A percentile compares a stretch with the other conserved stretches of the same genome.
Evolutionary conservation across 2,888 invertebrate species (phyloP).

Genomic region (Subacronicta megacephala): DNA sequence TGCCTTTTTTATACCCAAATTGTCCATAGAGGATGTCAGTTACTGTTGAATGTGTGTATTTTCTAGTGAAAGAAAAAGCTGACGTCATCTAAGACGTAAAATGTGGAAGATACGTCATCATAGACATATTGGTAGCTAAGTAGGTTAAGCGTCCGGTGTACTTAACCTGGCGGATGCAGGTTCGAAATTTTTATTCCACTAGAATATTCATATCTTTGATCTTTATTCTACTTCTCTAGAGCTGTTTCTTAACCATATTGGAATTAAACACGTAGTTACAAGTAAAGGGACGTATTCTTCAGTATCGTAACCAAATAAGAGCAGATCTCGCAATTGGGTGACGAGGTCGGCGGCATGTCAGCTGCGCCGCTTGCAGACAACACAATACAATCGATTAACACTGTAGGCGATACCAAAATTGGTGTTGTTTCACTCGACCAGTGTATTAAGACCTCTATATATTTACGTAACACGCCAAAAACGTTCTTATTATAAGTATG

Average conservation of each 20-base stretch:
- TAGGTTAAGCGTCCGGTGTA: no score
- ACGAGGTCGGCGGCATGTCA: slow-evolving; percentile 75
- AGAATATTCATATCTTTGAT: no score
- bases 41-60: no score
- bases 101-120: no score
- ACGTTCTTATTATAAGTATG: slow-evolving; percentile 29
- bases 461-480: slow-evolving; percentile 35
- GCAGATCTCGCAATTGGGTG: slow-evolving; percentile 62
- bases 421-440: slow-evolving; percentile 69
- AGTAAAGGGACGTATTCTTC: slow-evolving; percentile 39
- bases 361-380: slow-evolving; percentile 56
- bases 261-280: slow-evolving; percentile 15
- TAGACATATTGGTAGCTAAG: no score
- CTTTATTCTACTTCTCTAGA: no score
- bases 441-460: slow-evolving; percentile 52
- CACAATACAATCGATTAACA: slow-evolving; percentile 77
- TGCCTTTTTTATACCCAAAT: no score
- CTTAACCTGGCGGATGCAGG: no score
- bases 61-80: no score
- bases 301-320: slow-evolving; percentile 78
- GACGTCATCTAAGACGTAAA: no score
- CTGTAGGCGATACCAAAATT: slow-evolving; percentile 79
- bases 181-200: no score
- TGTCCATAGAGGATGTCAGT: no score
- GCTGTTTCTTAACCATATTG: slow-evolving; percentile 9